Evolutionary conservation across 1,140 invertebrate species (phyloP), one percentile per base, ranked within the genome.

Genomic region (Carposina sasakii): DNA sequence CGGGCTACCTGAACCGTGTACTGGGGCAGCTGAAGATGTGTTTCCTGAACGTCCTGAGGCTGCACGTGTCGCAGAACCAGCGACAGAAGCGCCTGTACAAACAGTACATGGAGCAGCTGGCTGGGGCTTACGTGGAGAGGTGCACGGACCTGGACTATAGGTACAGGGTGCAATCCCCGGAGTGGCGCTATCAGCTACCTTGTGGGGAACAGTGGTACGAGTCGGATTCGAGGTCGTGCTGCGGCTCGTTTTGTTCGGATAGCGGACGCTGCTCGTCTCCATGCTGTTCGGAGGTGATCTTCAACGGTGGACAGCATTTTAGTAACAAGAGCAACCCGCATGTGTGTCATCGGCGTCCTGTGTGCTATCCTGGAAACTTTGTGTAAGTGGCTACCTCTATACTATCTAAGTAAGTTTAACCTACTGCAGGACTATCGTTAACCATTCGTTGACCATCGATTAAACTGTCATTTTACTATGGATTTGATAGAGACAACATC

Each of bases 51-150:
- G 79, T 86, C 15, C 48, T 86, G 13, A 70, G 84, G 2, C 52
- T 86, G n/a, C 84, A 86, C 28, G 79, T 86, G 4, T 75, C 81
- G 0, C 81, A 86, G 45, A 85, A 53, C 30, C 84, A 86, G 48
- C 61, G 84, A 6, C 84, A 86, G 63, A 86, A 86, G 64, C 67
- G 79, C 17, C 61, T 86, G n/a, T 86, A 85, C 52, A 86, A 84
- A 60, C 79, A 84, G 52, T 86, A 86, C 48, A 78, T 81, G 66
- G 77, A 83, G 37, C 81, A 85, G 46, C 55, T 83, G 30, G 67
- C 77, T 9, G 79, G 81, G 3, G 78, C 81, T 0, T 85, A 81
- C 37, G 70, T 83, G 12, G 76, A 85, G 50, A 58, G 71, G 21
- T 76, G 75, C 48, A 68, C 75, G 3, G 79, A 83, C 28, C 39